phyloP scores from a whole-genome alignment of 2,888 invertebrate species.

The Drosophila mayaguana region DNA sequence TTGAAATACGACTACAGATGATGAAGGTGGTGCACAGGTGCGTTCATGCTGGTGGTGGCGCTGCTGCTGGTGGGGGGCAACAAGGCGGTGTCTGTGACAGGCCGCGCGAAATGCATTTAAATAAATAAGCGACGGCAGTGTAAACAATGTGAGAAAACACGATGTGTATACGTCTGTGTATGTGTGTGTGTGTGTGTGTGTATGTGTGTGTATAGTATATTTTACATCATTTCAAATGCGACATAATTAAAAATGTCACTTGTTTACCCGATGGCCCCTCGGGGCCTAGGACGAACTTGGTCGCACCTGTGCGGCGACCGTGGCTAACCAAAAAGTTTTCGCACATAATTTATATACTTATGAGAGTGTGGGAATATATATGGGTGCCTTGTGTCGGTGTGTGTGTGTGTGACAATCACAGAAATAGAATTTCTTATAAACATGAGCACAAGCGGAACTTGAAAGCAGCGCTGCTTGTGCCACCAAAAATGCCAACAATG shows the following conservation, averaged over 20 bases:
- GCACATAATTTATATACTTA: slow-evolving; percentile 62
- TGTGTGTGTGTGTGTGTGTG: background rate
- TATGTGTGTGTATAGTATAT: slow-evolving; percentile 11
- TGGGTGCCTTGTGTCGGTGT: slow-evolving; percentile 1
- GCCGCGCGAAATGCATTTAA: slow-evolving; percentile 53
- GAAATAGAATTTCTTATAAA: slow-evolving; percentile 67
- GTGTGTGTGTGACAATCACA: slow-evolving; percentile 58
- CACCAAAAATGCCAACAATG: slow-evolving; percentile 63
- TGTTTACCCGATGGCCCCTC: slow-evolving; percentile 21
- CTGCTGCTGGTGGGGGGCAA: background rate
- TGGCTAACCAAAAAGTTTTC: slow-evolving; percentile 52
- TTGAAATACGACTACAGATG: slow-evolving; percentile 51
- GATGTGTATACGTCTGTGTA: background rate
- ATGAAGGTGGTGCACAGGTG: slow-evolving; percentile 26
- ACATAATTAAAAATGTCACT: slow-evolving; percentile 72
- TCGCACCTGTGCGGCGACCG: slow-evolving; percentile 54
- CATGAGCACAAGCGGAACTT: slow-evolving; percentile 10
- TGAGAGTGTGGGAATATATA: slow-evolving; percentile 5
- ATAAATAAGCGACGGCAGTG: slow-evolving; percentile 53
- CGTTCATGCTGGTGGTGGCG: background rate
- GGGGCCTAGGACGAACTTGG: slow-evolving; percentile 25
- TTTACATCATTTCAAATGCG: slow-evolving; percentile 55
- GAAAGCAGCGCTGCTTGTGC: slow-evolving; percentile 21
- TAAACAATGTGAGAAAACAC: slow-evolving; percentile 40
- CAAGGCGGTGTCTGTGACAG: slow-evolving; percentile 27